A percentile compares a stretch with the other conserved stretches of the same genome.
Evolutionary conservation across 2,888 invertebrate genomes (phyloP).

Genomic region (Morpho helenor): DNA sequence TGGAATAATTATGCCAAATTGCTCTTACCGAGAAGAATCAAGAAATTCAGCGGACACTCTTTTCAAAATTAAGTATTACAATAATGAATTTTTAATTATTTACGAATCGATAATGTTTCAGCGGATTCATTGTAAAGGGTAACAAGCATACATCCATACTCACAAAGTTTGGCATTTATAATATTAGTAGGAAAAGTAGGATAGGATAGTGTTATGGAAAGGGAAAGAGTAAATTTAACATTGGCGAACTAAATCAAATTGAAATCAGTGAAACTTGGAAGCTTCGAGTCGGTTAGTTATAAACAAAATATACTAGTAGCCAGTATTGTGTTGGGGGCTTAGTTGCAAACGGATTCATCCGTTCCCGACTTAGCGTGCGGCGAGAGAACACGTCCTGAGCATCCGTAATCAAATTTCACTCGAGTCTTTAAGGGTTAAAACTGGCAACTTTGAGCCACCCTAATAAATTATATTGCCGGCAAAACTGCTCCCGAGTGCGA

Average conservation of each 20-base stretch:
- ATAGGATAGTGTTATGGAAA: too few relatives aligned
- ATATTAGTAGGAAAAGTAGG: too few relatives aligned
- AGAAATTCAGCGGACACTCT: too few relatives aligned
- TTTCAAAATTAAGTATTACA: too few relatives aligned
- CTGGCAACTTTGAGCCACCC: slow-evolving; percentile 73
- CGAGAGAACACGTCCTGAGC: slow-evolving; percentile 68
- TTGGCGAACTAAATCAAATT: background rate
- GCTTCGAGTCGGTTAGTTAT: background rate
- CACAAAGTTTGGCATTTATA: too few relatives aligned
- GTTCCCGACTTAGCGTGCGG: slow-evolving; percentile 63
- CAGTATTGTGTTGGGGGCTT: slow-evolving; percentile 14
- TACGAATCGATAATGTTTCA: too few relatives aligned
- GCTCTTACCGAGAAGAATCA: too few relatives aligned
- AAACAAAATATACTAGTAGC: slow-evolving; percentile 1
- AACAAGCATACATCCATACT: too few relatives aligned
- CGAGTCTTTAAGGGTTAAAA: slow-evolving; percentile 76
- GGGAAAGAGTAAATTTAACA: too few relatives aligned
- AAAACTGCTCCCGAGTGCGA: slow-evolving; percentile 76
- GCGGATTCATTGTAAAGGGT: too few relatives aligned
- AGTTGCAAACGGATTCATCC: slow-evolving; percentile 50
- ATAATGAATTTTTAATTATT: too few relatives aligned
- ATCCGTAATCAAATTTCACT: slow-evolving; percentile 76
- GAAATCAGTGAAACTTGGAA: background rate
- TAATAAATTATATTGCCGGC: slow-evolving; percentile 78
- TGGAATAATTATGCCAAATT: too few relatives aligned